Conservation (phyloP, 2,888 invertebrate genomes). For the Pomacea canaliculata region DNA sequence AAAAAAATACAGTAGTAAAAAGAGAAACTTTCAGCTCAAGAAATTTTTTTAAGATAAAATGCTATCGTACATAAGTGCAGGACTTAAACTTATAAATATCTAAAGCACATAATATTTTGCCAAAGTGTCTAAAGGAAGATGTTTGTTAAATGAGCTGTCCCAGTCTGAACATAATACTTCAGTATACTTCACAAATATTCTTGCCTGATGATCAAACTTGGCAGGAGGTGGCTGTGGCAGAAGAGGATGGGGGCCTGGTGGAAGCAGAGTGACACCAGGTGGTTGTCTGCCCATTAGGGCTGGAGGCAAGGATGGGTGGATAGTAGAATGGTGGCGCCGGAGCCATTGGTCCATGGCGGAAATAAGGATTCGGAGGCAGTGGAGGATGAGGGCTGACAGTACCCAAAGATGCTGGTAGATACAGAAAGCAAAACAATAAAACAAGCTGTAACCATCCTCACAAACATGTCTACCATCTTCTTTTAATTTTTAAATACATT, state of each 20-base stretch:
- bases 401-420: conserved; percentile 54
- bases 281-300: conserved; percentile 51
- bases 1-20: no score
- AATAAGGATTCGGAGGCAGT: conserved; percentile 55
- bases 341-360: conserved; percentile 47
- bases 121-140: no score
- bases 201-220: conserved; percentile 40
- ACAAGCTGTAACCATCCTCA: background rate
- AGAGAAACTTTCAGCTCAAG: no score
- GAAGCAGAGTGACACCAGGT: conserved; percentile 44
- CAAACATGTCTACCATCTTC: no score
- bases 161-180: no score
- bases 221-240: conserved; percentile 25
- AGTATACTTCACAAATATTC: background rate
- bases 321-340: conserved; percentile 61
- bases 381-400: conserved; percentile 60
- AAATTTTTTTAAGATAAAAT: no score
- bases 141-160: no score
- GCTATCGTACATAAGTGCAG: no score
- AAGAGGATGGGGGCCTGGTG: conserved; percentile 48
- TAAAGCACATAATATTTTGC: no score
- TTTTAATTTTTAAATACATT: no score
- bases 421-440: background rate
- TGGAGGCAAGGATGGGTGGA: conserved; percentile 54
- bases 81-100: no score